These are phyloP conservation scores for Baryphthengus martii DNA, from an alignment of 2,113 vertebrate species.

Conservation along the genomic window DNA sequence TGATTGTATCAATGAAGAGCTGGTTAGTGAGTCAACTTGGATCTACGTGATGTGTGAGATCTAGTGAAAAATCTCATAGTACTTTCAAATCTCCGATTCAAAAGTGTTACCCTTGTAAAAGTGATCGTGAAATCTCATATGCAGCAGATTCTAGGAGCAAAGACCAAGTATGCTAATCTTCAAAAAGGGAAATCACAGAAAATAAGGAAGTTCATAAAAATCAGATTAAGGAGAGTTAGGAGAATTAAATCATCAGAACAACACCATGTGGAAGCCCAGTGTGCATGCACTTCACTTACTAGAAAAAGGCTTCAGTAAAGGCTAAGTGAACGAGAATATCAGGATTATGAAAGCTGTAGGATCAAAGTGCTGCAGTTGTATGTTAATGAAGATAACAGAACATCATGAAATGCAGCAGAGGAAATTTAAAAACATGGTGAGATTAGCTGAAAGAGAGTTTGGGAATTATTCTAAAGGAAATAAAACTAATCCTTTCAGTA, in stretches of 20 bases:
- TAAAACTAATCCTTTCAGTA: not conserved
- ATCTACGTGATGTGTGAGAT: accelerated
- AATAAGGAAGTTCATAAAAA: not conserved
- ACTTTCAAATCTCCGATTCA: not conserved
- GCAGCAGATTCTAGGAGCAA: not conserved
- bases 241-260: not conserved
- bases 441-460: not conserved
- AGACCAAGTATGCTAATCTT: not conserved
- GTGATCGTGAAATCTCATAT: not conserved
- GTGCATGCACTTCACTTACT: not conserved
- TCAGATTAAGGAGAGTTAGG: not conserved
- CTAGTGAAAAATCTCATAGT: not conserved
- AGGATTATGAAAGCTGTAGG: not conserved
- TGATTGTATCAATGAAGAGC: not conserved
- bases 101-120: not conserved
- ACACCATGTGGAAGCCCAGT: not conserved
- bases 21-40: not conserved
- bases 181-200: not conserved
- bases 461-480: not conserved
- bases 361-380: not conserved
- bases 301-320: not conserved
- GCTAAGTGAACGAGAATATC: not conserved
- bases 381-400: not conserved
- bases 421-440: not conserved
- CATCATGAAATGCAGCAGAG: not conserved